Evolutionary conservation across 2,113 vertebrate genomes (phyloP).

Genomic region (Ellobius talpinus): DNA sequence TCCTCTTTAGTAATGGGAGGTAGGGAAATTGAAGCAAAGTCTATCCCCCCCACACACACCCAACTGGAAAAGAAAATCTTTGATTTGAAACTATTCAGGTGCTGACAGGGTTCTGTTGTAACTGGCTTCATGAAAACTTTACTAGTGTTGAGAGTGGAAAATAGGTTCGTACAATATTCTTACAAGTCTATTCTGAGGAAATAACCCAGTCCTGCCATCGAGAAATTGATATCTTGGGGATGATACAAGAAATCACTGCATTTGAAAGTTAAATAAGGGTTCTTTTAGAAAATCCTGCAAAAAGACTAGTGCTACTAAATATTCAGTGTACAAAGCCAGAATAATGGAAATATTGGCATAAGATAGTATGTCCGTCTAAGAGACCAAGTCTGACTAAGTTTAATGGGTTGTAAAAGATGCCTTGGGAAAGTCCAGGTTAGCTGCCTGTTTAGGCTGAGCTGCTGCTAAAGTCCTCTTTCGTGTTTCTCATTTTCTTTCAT

Average conservation of each 20-base stretch:
- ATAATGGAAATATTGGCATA: conserved; percentile 40
- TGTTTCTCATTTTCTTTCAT: not conserved
- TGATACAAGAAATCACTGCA: conserved; percentile 44
- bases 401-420: conserved; percentile 30
- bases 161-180: conserved; percentile 25
- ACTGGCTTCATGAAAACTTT: conserved; percentile 60
- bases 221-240: conserved; percentile 20
- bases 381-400: conserved; percentile 24
- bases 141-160: not conserved
- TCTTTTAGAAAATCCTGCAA: conserved; percentile 42
- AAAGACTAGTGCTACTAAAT: conserved; percentile 49
- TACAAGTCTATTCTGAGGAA: conserved; percentile 43
- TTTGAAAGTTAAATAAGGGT: conserved; percentile 59
- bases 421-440: not conserved
- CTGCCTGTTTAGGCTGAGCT: not conserved
- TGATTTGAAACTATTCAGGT: conserved; percentile 31
- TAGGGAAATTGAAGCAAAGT: conserved; percentile 24
- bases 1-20: conserved; percentile 42
- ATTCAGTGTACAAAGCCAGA: conserved; percentile 40
- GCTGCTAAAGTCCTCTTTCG: not conserved
- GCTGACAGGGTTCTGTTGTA: not conserved
- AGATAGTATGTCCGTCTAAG: not conserved
- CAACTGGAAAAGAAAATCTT: not conserved
- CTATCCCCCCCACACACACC: not conserved
- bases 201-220: not conserved